Evolutionary conservation across 2,113 vertebrate genomes (phyloP).

Genomic region (Odontesthes bonariensis): DNA sequence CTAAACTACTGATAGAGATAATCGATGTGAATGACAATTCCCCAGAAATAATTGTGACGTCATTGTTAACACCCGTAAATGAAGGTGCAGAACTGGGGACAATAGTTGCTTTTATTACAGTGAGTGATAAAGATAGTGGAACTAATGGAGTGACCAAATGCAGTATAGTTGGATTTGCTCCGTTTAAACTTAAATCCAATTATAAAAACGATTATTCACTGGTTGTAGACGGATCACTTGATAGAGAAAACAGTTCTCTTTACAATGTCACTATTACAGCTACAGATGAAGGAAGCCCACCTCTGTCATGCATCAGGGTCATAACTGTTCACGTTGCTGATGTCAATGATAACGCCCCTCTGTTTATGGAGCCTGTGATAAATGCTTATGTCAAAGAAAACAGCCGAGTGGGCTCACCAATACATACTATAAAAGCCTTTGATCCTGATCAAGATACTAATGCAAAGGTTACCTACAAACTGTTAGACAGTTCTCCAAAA

Average conservation of each 20-base stretch:
- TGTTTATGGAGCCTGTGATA: conserved; percentile 76
- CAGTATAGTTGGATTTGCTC: conserved; percentile 41
- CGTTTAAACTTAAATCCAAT: conserved; percentile 77
- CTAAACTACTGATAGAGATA: conserved; percentile 88
- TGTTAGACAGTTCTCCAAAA: conserved; percentile 72
- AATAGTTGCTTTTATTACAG: conserved; percentile 85
- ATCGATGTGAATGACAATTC: conserved; percentile 89
- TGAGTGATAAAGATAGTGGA: conserved; percentile 85
- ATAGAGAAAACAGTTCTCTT: conserved; percentile 83
- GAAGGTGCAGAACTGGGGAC: conserved; percentile 85
- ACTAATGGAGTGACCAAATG: conserved; percentile 62
- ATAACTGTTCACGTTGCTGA: conserved; percentile 86
- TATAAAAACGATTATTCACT: conserved; percentile 89
- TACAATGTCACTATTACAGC: conserved; percentile 86
- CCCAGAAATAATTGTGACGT: conserved; percentile 86
- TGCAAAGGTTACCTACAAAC: conserved; percentile 80
- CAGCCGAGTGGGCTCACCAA: conserved; percentile 79
- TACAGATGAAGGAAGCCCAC: conserved; percentile 84
- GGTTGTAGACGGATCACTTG: conserved; percentile 82
- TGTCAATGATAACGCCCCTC: conserved; percentile 30
- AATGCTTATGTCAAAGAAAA: conserved; percentile 88
- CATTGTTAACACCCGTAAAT: conserved; percentile 82
- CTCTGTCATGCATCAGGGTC: conserved; percentile 77
- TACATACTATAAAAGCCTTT: conserved; percentile 80
- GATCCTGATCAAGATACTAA: conserved; percentile 86